These are phyloP conservation scores for Pipra filicauda DNA, from an alignment of 2,113 vertebrate genomes.

Conservation along the genomic window DNA sequence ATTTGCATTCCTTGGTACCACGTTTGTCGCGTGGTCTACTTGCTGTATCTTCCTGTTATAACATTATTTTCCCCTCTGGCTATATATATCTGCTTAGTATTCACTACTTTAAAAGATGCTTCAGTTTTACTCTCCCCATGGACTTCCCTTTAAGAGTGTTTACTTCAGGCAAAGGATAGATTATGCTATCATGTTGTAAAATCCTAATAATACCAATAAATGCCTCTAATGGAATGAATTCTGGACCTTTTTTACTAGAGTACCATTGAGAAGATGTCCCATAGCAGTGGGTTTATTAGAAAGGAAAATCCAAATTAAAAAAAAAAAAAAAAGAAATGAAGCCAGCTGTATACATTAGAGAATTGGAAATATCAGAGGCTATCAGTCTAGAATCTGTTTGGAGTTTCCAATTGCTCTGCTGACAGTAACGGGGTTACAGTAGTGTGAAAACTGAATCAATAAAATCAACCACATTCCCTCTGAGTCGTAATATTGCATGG, in stretches of 20 bases:
- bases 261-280: not conserved
- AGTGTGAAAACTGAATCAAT: constrained; percentile 29
- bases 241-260: not conserved
- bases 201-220: constrained; percentile 26
- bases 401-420: not conserved
- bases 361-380: not conserved
- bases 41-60: not conserved
- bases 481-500: not conserved
- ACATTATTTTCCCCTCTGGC: not conserved
- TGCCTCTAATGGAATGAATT: constrained; percentile 10
- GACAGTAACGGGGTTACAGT: not conserved
- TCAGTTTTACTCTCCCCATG: not conserved
- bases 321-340: not conserved
- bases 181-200: constrained; percentile 33
- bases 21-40: not conserved
- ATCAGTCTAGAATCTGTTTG: not conserved
- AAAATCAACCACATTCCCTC: not conserved
- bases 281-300: not conserved
- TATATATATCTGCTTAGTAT: constrained; percentile 33
- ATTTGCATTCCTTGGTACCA: not conserved
- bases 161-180: constrained; percentile 43
- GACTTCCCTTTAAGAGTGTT: constrained; percentile 33
- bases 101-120: constrained; percentile 9
- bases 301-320: not conserved
- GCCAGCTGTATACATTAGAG: not conserved